Evolutionary conservation across 2,888 invertebrate genomes (phyloP).

Genomic region (Asteroscopus sphinx): DNA sequence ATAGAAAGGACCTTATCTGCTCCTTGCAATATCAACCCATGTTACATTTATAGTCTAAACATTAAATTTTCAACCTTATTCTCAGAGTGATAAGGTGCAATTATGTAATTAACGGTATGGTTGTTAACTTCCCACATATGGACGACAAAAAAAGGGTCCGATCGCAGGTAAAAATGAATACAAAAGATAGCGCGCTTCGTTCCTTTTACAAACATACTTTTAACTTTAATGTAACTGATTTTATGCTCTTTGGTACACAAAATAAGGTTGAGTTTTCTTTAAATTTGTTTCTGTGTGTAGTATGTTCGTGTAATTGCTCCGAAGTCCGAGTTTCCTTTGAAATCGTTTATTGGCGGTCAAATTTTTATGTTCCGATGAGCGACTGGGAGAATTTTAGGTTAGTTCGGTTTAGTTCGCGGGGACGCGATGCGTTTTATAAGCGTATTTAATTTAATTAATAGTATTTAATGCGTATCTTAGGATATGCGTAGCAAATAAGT

Average conservation of each 20-base stretch:
- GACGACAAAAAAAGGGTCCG: slow-evolving; percentile 79
- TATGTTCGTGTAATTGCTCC: slow-evolving; percentile 62
- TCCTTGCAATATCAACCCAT: slow-evolving; percentile 55
- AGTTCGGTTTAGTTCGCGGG: slow-evolving; percentile 76
- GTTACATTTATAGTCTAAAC: slow-evolving; percentile 7
- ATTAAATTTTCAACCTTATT: slow-evolving; percentile 60
- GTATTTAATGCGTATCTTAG: slow-evolving; percentile 34
- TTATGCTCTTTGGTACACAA: slow-evolving; percentile 2
- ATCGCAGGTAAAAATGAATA: slow-evolving; percentile 85
- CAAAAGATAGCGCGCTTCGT: slow-evolving; percentile 81
- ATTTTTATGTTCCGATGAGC: slow-evolving; percentile 78
- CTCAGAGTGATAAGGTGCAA: slow-evolving; percentile 43
- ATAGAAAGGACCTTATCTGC: slow-evolving; percentile 56
- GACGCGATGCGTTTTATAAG: slow-evolving; percentile 66
- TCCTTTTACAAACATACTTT: slow-evolving; percentile 58
- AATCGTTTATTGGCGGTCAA: slow-evolving; percentile 83
- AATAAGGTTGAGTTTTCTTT: slow-evolving; percentile 64
- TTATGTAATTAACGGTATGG: slow-evolving; percentile 10
- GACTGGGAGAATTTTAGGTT: slow-evolving; percentile 80
- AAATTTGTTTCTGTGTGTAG: slow-evolving; percentile 44
- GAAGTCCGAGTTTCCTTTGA: slow-evolving; percentile 75
- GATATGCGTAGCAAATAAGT: slow-evolving; percentile 45
- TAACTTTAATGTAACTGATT: slow-evolving; percentile 16
- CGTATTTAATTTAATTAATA: slow-evolving; percentile 53
- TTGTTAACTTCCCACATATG: slow-evolving; percentile 63